Evolutionary conservation across 2,888 invertebrate genomes (phyloP), one percentile per base, ranked within the genome.

Genomic region (Teleogryllus oceanicus): DNA sequence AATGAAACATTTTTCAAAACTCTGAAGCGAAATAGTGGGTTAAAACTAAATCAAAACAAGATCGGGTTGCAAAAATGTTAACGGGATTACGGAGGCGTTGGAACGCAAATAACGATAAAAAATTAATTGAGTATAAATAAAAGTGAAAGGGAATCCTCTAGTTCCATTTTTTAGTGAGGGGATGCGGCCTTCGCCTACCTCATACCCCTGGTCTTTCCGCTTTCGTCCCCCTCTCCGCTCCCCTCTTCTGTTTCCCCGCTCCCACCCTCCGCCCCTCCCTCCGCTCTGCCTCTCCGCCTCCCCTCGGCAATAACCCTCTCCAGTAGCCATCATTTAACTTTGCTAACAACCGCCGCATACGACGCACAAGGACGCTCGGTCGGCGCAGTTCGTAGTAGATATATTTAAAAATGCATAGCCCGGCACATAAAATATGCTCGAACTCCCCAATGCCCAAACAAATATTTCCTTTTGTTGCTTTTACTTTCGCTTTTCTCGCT

Each of bases 11-110:
- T 62, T 62, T 62, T 62, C 62, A 62, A 62, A 62, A 13, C 16
- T 62, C 62, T 62, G n/a, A 62, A 62, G 62, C 12, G n/a, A 62
- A 62, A 62, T 62, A 62, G 62, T 62, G 62, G n/a, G 62, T 62
- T 62, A 62, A 62, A 62, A 62, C 62, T 62, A 62, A 62, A 62
- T 62, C 62, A 62, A 62, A 62, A 62, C 62, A 62, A 62, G 62
- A 62, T 62, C 62, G 62, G 13, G 62, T 13, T 62, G 62, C 62
- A 62, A 62, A 62, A 62, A 62, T 62, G 62, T 62, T 62, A 62
- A 62, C 62, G 62, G 62, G 62, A 62, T 62, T 62, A 62, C 62
- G 62, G 62, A 62, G 62, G 62, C 62, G 62, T 18, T 62, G n/a
- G 62, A n/a, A 62, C n/a, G 62, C 62, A 62, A 62, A 62, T n/a